Evolutionary conservation across 2,113 vertebrate genomes (phyloP).

Genomic region (Zosterops japonicus): DNA sequence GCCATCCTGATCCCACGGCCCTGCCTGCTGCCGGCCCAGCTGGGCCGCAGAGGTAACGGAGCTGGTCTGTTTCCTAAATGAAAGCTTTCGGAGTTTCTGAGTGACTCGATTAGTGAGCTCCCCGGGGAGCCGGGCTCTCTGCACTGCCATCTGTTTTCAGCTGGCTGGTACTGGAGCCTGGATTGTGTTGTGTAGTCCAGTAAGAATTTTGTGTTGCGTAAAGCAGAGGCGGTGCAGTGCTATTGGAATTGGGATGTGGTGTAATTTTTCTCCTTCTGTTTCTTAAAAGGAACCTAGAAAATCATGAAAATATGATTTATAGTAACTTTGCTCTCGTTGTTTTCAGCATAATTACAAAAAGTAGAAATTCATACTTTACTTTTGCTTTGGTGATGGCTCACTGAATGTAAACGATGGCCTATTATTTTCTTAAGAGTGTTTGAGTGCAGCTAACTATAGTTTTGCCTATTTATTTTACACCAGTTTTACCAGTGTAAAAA

Average conservation of each 20-base stretch:
- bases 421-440: background rate
- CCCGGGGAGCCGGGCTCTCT: background rate
- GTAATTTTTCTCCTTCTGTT: background rate
- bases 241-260: rapidly evolving
- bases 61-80: background rate
- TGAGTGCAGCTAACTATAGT: background rate
- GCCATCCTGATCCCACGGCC: rapidly evolving
- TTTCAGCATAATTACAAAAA: background rate
- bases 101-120: background rate
- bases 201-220: background rate
- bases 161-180: background rate
- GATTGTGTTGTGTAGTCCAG: rapidly evolving
- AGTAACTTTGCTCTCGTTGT: background rate
- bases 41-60: background rate
- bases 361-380: background rate
- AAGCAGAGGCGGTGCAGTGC: background rate
- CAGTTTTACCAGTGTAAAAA: background rate
- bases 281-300: background rate
- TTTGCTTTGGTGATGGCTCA: background rate
- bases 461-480: background rate
- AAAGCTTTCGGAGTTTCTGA: no score
- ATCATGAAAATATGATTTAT: background rate
- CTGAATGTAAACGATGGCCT: background rate
- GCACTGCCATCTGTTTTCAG: background rate
- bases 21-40: background rate